These are phyloP conservation scores for Pantherophis alleghaniensis DNA, from an alignment of 2,797 vertebrate genomes.

Conservation along the genomic window DNA sequence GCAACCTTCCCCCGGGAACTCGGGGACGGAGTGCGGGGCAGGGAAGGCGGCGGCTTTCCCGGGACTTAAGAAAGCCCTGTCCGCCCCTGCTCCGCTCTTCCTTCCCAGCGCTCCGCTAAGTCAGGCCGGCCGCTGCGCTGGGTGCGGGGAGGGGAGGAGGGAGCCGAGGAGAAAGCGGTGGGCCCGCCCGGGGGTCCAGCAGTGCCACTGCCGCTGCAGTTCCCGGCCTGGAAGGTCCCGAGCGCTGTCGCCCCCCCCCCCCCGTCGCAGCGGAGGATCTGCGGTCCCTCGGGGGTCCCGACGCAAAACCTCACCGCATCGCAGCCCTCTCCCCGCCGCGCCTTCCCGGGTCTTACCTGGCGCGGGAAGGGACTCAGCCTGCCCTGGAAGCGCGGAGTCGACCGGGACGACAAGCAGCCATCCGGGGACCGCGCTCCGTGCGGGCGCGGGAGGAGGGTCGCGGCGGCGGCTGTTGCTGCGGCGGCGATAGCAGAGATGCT, in stretches of 20 bases:
- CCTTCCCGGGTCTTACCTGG: conserved; percentile 1
- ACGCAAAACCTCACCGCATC: neutral
- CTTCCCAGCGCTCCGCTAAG: neutral
- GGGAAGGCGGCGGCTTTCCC: neutral
- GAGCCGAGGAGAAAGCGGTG: neutral
- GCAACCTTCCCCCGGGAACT: neutral
- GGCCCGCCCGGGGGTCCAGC: neutral
- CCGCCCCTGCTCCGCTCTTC: fast-evolving
- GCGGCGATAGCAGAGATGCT: neutral
- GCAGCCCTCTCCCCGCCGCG: neutral
- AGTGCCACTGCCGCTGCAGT: neutral
- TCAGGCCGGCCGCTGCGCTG: neutral
- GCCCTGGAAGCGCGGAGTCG: neutral
- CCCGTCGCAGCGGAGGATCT: neutral
- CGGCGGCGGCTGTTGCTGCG: neutral
- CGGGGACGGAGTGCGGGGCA: neutral
- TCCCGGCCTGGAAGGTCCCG: neutral
- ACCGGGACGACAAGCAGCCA: conserved; percentile 7
- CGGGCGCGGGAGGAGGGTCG: neutral
- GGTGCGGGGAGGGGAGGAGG: neutral
- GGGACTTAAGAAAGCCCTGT: neutral
- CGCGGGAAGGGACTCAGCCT: neutral
- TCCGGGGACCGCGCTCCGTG: neutral
- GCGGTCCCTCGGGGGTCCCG: neutral
- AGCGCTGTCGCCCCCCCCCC: fast-evolving